Conservation (phyloP, 2,113 vertebrate species). For the Eleginops maclovinus region DNA sequence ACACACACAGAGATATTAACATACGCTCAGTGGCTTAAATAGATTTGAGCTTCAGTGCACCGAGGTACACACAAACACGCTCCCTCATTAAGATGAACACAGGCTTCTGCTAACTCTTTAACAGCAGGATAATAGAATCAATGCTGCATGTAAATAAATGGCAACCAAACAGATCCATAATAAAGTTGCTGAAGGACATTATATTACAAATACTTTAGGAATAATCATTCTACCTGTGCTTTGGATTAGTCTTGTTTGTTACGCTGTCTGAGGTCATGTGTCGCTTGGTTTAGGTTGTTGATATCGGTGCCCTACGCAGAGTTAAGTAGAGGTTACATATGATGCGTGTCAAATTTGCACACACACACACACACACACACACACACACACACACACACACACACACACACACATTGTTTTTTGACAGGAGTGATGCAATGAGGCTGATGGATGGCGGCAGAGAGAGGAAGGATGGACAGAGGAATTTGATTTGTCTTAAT, state of each 20-base stretch:
- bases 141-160: constrained; percentile 75
- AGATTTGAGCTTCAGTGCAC: constrained; percentile 55
- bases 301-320: constrained; percentile 1
- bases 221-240: constrained; percentile 1
- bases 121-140: constrained; percentile 75
- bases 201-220: constrained; percentile 39
- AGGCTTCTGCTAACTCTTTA: constrained; percentile 65
- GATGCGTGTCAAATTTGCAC: constrained; percentile 23
- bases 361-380: constrained; percentile 8
- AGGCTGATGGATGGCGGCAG: constrained; percentile 79
- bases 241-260: constrained; percentile 27
- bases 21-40: constrained; percentile 69
- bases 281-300: constrained; percentile 4
- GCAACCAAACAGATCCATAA: constrained; percentile 68
- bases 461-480: constrained; percentile 68
- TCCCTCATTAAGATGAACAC: constrained; percentile 72
- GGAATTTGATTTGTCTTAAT: constrained; percentile 83
- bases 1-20: constrained; percentile 60
- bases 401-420: constrained; percentile 11
- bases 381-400: constrained; percentile 4
- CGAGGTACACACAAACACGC: constrained; percentile 50
- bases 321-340: constrained; percentile 19
- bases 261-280: neutral
- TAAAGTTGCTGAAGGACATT: constrained; percentile 62
- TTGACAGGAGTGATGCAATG: constrained; percentile 73